Evolutionary conservation across 2,797 vertebrate genomes (phyloP).

Genomic region (Artibeus lituratus): DNA sequence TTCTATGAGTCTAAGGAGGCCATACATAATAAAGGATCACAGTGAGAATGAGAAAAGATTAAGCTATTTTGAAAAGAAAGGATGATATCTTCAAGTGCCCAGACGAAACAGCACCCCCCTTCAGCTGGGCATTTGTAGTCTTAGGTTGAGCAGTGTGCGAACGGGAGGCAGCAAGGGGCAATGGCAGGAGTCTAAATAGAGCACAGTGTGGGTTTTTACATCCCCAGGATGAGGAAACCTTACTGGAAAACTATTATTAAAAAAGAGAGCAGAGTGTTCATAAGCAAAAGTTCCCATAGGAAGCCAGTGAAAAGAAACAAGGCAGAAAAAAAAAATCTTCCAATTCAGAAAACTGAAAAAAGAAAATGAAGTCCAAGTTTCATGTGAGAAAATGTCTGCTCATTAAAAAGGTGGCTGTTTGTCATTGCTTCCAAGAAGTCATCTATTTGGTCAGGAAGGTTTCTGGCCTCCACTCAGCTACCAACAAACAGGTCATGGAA

Average conservation of each 20-base stretch:
- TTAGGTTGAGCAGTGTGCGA: background rate
- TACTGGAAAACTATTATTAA: slow-evolving; percentile 44
- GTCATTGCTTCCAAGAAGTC: background rate
- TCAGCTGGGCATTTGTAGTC: background rate
- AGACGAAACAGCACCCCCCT: background rate
- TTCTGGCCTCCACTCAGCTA: background rate
- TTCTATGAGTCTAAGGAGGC: background rate
- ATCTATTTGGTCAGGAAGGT: background rate
- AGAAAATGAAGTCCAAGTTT: background rate
- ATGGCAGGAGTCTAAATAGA: slow-evolving; percentile 11
- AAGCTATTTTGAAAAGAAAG: background rate
- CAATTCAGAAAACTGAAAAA: slow-evolving; percentile 22
- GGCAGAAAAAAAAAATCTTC: background rate
- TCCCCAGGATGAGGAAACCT: slow-evolving; percentile 14
- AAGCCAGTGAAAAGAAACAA: slow-evolving; percentile 9
- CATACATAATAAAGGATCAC: background rate
- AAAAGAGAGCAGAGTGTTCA: background rate
- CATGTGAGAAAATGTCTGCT: background rate
- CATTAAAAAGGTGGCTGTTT: background rate
- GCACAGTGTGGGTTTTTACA: background rate
- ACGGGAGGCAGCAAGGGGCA: background rate
- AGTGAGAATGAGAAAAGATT: background rate
- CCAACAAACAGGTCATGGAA: fast-evolving
- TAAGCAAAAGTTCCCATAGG: slow-evolving; percentile 5
- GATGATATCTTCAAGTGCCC: background rate